Conservation (phyloP, 2,113 vertebrate genomes). For the Engraulis encrasicolus region DNA sequence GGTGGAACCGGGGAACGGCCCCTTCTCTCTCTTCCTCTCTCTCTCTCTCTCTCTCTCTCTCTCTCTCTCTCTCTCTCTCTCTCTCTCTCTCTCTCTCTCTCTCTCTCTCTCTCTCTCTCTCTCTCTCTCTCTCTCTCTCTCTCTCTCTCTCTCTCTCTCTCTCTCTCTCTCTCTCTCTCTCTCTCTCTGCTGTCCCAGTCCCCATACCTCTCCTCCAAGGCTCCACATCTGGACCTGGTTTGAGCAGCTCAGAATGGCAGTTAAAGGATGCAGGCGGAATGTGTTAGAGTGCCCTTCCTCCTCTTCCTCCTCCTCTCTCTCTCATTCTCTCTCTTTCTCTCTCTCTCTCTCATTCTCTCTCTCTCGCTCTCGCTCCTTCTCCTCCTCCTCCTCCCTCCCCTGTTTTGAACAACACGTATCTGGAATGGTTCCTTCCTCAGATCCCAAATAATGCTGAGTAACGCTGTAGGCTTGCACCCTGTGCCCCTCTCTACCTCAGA, state of each 20-base stretch:
- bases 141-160: neutral
- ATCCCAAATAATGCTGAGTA: neutral
- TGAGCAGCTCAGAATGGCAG: slow-evolving; percentile 41
- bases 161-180: neutral
- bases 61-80: neutral
- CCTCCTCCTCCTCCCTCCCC: neutral
- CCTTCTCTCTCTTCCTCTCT: neutral
- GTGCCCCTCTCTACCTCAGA: slow-evolving; percentile 16
- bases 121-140: neutral
- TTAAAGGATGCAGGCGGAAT: slow-evolving; percentile 47
- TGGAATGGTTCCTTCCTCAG: neutral
- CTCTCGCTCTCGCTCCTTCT: too few species aligned
- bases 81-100: neutral
- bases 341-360: neutral
- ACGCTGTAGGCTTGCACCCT: neutral
- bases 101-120: neutral
- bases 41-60: slow-evolving; percentile 11
- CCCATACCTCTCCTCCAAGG: neutral
- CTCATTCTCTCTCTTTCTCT: neutral
- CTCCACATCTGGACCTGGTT: slow-evolving; percentile 72
- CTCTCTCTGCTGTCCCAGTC: too few species aligned
- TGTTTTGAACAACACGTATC: neutral
- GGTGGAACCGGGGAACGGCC: slow-evolving; percentile 55
- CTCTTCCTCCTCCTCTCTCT: neutral
- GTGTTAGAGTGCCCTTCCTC: slow-evolving; percentile 13